Evolutionary conservation across 1,140 invertebrate species (phyloP).

Genomic region (Oncopeltus fasciatus): DNA sequence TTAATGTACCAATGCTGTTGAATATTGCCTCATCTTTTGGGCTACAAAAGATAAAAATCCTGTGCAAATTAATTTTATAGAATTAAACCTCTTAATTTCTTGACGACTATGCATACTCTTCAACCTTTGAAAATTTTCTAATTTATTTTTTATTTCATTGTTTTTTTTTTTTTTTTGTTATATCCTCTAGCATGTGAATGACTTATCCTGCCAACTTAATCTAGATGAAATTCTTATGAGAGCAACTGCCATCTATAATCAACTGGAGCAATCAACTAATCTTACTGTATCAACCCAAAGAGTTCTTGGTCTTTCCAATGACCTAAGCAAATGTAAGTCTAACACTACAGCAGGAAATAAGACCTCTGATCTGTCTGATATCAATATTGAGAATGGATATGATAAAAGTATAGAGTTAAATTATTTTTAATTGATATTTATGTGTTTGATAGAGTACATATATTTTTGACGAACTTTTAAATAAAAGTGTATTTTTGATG

Average conservation of each 20-base stretch:
- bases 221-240: constrained; percentile 61
- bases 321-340: background rate
- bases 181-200: constrained; percentile 41
- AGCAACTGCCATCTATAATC: constrained; percentile 79
- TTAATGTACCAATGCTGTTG: too few species aligned
- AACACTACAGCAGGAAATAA: constrained; percentile 8
- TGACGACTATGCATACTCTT: too few species aligned
- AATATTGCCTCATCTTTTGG: too few species aligned
- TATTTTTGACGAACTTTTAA: background rate
- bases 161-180: too few species aligned
- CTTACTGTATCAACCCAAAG: constrained; percentile 49
- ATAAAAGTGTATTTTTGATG: too few species aligned
- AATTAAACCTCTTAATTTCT: too few species aligned
- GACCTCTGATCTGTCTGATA: background rate
- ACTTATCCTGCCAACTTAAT: constrained; percentile 70
- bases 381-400: constrained; percentile 3
- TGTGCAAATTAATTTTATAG: too few species aligned
- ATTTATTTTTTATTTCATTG: too few species aligned
- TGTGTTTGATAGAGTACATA: background rate
- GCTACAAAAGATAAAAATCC: too few species aligned
- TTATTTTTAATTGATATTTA: constrained; percentile 8
- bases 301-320: constrained; percentile 43
- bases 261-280: constrained; percentile 49
- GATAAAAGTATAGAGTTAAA: constrained; percentile 5
- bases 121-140: too few species aligned